Percentiles rank a stretch among this genome's conserved stretches.
Conservation (phyloP, 53 echinoderm and acorn worm species). For the Actinopyga echinites region DNA sequence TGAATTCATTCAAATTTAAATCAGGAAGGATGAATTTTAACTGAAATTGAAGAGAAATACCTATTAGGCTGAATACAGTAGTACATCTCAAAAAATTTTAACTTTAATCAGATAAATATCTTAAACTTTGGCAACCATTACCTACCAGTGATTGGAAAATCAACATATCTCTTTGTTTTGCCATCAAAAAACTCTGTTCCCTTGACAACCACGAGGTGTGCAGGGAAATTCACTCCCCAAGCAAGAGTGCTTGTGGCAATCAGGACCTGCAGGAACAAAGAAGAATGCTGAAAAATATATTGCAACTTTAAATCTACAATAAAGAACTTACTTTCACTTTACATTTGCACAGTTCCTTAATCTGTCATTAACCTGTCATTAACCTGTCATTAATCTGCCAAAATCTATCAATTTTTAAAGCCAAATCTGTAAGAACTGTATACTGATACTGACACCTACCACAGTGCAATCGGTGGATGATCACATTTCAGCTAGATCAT, state of each 20-base stretch:
- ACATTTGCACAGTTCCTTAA: background rate
- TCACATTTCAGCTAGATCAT: too few species aligned
- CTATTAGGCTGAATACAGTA: too few species aligned
- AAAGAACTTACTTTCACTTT: background rate
- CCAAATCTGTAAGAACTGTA: too few species aligned
- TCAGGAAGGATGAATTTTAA: too few species aligned
- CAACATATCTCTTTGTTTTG: constrained; percentile 97
- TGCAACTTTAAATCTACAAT: background rate
- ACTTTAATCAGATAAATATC: too few species aligned
- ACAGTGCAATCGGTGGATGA: too few species aligned
- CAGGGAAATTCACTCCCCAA: constrained; percentile 99
- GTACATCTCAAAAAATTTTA: too few species aligned
- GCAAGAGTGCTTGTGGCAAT: constrained; percentile 99
- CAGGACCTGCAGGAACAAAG: constrained; percentile 63
- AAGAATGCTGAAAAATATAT: background rate
- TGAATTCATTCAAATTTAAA: too few species aligned
- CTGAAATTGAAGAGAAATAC: too few species aligned
- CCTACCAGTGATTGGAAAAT: constrained; percentile 97
- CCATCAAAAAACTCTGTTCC: constrained; percentile 99
- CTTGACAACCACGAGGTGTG: constrained; percentile 95
- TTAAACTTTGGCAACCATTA: background rate
- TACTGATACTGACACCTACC: too few species aligned
- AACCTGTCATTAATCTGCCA: too few species aligned
- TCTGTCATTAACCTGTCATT: background rate
- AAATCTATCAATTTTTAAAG: too few species aligned